These are phyloP conservation scores for Mongoloraphidia duomilia DNA, from an alignment of 2,888 invertebrate genomes.

Conservation along the genomic window DNA sequence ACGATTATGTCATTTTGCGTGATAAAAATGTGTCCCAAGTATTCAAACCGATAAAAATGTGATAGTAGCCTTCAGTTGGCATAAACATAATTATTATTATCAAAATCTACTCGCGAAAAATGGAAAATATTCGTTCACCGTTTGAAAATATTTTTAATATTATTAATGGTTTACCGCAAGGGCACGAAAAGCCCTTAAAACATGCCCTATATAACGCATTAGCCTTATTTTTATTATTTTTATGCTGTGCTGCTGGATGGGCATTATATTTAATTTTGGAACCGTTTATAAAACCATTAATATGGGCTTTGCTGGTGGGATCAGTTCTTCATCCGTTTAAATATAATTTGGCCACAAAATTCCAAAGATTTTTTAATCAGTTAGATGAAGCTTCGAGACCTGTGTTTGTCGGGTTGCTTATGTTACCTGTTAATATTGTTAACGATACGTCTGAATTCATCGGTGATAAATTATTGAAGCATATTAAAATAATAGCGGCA, in stretches of 20 bases:
- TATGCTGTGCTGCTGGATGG: conserved; percentile 54
- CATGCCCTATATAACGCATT: conserved; percentile 83
- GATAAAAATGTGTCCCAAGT: too few relatives aligned
- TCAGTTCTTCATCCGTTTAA: conserved; percentile 94
- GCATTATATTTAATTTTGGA: conserved; percentile 74
- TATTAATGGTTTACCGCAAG: conserved; percentile 52
- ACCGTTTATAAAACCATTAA: conserved; percentile 82
- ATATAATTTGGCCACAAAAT: conserved; percentile 55
- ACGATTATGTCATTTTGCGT: too few relatives aligned
- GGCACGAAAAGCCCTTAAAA: conserved; percentile 78
- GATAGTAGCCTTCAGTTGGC: too few relatives aligned
- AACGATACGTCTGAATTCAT: conserved; percentile 62
- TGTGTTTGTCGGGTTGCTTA: conserved; percentile 38
- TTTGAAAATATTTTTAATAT: conserved; percentile 56
- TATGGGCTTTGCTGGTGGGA: conserved; percentile 95
- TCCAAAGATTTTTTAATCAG: conserved; percentile 65
- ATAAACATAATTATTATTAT: too few relatives aligned
- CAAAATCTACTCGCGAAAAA: conserved; percentile 12
- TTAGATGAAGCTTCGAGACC: conserved; percentile 53
- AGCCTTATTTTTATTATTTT: conserved; percentile 58
- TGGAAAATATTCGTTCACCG: conserved; percentile 33
- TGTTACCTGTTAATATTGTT: conserved; percentile 61
- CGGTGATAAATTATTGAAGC: conserved; percentile 52
- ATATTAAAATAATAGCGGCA: conserved; percentile 43
- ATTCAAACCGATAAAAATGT: too few relatives aligned